Conservation (phyloP, 2,797 vertebrate species). For the Parauchenoglanis punctatus region DNA sequence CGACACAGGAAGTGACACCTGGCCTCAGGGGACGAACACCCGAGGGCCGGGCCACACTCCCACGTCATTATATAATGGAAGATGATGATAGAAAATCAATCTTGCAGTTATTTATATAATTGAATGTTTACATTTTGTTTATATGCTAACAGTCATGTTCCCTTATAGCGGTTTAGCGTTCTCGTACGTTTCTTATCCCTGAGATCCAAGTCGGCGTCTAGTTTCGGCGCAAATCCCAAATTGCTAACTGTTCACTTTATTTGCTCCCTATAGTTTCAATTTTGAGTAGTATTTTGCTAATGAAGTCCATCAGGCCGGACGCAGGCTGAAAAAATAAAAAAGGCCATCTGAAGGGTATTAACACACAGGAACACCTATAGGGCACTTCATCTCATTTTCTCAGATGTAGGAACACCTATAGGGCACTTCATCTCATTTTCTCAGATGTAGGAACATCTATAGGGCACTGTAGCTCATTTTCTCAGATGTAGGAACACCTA, state of each 20-base stretch:
- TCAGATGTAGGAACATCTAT: background rate
- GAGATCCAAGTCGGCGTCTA: background rate
- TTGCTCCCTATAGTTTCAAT: background rate
- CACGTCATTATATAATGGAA: background rate
- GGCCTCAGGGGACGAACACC: constrained; percentile 42
- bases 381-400: background rate
- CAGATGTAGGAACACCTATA: background rate
- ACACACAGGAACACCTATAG: background rate
- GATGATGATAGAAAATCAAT: background rate
- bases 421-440: background rate
- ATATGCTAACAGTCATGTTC: no score
- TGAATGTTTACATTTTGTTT: background rate
- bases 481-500: background rate
- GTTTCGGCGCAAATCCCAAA: background rate
- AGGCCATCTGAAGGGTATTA: background rate
- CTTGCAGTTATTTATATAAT: background rate
- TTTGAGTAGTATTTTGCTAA: no score
- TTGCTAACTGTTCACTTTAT: background rate
- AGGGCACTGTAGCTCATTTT: background rate
- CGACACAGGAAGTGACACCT: constrained; percentile 58
- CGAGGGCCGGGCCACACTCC: background rate
- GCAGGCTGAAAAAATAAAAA: background rate
- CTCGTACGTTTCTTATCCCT: background rate
- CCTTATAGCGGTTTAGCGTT: background rate
- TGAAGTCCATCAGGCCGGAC: background rate